Percentiles rank a stretch among this genome's conserved stretches.
phyloP scores from a whole-genome alignment of 2,797 vertebrate species.

The Chloroceryle inda region DNA sequence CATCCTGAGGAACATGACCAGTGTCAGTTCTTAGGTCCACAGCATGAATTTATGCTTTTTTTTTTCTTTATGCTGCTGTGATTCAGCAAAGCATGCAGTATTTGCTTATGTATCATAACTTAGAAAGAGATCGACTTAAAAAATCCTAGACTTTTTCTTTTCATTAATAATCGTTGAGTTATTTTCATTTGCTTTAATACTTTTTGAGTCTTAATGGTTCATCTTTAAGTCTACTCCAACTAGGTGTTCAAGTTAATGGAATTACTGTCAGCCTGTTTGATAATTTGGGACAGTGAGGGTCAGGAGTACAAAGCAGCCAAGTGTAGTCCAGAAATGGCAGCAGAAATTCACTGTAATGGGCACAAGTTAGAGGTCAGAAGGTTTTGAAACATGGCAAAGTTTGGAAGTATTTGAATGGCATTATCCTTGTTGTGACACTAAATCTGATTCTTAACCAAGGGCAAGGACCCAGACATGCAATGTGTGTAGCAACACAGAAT shows the following conservation, averaged over 20 bases:
- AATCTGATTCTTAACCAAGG: neutral
- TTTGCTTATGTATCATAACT: neutral
- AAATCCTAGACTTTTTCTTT: neutral
- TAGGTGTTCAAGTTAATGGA: neutral
- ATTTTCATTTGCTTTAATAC: neutral
- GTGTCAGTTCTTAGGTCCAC: neutral
- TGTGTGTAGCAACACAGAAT: neutral
- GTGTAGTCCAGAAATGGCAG: constrained; percentile 14
- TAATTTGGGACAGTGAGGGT: neutral
- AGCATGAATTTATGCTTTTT: neutral
- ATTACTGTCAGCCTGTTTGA: neutral
- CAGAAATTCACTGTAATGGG: neutral
- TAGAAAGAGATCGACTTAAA: neutral
- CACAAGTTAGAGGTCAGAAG: constrained; percentile 11
- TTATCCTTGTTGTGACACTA: neutral
- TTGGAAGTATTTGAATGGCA: constrained; percentile 23
- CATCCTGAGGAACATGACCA: neutral
- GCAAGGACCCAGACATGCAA: neutral
- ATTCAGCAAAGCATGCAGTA: neutral
- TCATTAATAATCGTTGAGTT: neutral
- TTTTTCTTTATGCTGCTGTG: neutral
- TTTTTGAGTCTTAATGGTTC: neutral
- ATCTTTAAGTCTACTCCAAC: neutral
- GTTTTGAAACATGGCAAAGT: neutral
- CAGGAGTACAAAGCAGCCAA: constrained; percentile 6